Evolutionary conservation across 2,888 invertebrate species (phyloP), one percentile per base, ranked within the genome.

Genomic region (Zhuqinia jingwanae): DNA sequence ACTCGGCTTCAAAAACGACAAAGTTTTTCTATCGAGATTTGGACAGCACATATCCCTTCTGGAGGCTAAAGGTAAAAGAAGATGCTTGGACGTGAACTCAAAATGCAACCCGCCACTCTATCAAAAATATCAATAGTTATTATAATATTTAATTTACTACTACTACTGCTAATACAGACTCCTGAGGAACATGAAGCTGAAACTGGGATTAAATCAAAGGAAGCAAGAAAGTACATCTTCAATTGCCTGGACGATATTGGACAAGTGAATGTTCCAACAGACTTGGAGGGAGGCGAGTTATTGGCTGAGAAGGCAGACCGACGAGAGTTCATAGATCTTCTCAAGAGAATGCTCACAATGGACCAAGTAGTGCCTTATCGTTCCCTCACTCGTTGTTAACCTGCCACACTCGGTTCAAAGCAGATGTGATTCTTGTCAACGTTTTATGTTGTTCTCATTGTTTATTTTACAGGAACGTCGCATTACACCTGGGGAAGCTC

Each of bases 241-340:
- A 99, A 99, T 93, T 98, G 98, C 93, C 94, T 99, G 91, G 99
- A 99, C 92, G 99, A 99, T 93, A 99, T 99, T 92, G 98, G 97
- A 89, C 96, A 97, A 93, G 98, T 98, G 8, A 98, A 98, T 92
- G 97, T 98, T 90, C 98, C 98, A 88, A 97, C 97, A n/a, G 98
- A 99, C 93, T 94, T 99, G 91, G 99, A 99, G 93, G 98, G 98
- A 30, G 97, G 98, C 88, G 99, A 99, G 92, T 94, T 99, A 90
- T 93, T 99, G 92, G 98, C 98, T 0, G 99, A 99, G 93, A 99
- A 99, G 93, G 97, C 98, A 36, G 99, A 99, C 93, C 94, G 99
- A 88, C 95, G 97, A 91, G 99, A 99, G 93, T 99, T 99, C 92
- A 99, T 99, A 91, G 99, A 99, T 93, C 94, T 99, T 91, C 94